phyloP scores from a whole-genome alignment of 2,797 vertebrate genomes.

The Xerus rutilus region DNA sequence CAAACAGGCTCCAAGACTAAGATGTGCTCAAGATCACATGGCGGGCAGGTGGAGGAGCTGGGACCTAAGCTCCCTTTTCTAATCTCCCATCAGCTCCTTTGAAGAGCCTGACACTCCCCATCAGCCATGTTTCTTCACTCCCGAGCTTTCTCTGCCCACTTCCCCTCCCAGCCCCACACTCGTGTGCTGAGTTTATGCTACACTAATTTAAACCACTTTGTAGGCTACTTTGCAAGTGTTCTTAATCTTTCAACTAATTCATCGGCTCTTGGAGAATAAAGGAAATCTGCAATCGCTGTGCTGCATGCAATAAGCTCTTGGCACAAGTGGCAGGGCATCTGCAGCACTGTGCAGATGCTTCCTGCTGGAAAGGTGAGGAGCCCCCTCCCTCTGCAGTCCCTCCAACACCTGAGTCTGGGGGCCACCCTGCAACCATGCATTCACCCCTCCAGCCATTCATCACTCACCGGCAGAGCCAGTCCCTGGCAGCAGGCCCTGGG shows the following conservation, averaged over 20 bases:
- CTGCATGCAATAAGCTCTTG: slow-evolving; percentile 61
- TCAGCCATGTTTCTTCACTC: not conserved
- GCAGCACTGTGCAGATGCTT: not conserved
- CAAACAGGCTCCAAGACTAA: not conserved
- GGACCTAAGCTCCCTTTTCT: not conserved
- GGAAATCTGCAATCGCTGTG: slow-evolving; percentile 58
- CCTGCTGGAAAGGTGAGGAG: slow-evolving; percentile 36
- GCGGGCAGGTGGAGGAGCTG: not conserved
- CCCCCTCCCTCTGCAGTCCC: not conserved
- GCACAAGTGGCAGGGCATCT: not conserved
- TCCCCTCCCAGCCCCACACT: not conserved
- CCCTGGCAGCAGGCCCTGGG: not conserved
- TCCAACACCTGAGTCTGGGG: not conserved
- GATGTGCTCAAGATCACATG: fast-evolving
- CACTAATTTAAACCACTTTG: slow-evolving; percentile 66
- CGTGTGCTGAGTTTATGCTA: slow-evolving; percentile 17
- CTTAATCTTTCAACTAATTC: slow-evolving; percentile 75
- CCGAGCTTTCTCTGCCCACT: not conserved
- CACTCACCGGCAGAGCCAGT: not conserved
- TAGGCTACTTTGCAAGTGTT: slow-evolving; percentile 70
- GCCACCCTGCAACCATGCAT: not conserved
- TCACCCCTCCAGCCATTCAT: not conserved
- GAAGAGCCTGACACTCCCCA: not conserved
- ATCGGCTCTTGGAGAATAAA: slow-evolving; percentile 68
- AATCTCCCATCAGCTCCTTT: not conserved